These are phyloP conservation scores for Isaurus tuberculatus DNA, from an alignment of 92 coral and sea anemone genomes.

Conservation along the genomic window DNA sequence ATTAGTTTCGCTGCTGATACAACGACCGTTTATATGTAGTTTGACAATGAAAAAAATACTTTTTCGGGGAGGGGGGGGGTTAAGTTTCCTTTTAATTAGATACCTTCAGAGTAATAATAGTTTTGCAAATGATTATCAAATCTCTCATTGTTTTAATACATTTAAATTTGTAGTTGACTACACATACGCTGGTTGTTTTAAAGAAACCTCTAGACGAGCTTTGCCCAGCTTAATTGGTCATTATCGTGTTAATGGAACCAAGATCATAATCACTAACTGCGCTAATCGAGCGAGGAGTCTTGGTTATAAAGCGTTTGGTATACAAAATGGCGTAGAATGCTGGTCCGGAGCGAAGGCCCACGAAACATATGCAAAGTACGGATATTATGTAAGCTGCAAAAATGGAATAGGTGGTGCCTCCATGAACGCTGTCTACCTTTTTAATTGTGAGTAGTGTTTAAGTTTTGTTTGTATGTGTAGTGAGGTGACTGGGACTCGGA, in stretches of 20 bases:
- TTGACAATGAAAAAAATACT: no score
- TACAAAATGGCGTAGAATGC: not conserved
- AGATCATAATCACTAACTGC: not conserved
- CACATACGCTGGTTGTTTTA: slow-evolving; percentile 10
- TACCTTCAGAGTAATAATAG: no score
- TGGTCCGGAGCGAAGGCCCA: slow-evolving; percentile 20
- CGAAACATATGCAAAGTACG: not conserved
- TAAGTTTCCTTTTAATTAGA: no score
- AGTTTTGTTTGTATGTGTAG: no score
- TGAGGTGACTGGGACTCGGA: no score
- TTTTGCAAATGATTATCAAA: no score
- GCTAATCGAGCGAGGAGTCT: not conserved
- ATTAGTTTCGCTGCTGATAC: no score
- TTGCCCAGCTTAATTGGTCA: not conserved
- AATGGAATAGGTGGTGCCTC: not conserved
- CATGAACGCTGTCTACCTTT: slow-evolving; percentile 1
- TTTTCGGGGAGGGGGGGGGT: no score
- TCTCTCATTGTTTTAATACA: not conserved
- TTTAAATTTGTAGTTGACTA: slow-evolving; percentile 6
- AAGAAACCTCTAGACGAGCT: not conserved
- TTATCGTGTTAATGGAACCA: not conserved
- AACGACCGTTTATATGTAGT: no score
- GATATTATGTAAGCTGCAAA: not conserved
- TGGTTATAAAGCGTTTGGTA: slow-evolving; percentile 28
- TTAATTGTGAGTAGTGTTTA: not conserved